Evolutionary conservation across 2,797 vertebrate species (phyloP).

Genomic region (Sebastes matsubarae): DNA sequence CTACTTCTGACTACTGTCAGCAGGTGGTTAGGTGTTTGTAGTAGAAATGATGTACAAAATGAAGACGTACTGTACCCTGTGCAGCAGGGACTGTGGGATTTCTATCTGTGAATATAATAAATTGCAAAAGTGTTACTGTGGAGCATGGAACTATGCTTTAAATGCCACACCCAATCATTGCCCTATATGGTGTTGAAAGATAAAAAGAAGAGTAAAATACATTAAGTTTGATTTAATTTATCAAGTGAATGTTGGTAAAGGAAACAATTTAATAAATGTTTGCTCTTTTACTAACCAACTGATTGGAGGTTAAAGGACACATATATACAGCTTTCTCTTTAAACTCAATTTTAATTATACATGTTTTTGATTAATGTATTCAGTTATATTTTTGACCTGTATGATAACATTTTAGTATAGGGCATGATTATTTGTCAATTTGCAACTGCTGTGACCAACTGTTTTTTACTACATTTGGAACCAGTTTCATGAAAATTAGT

Average conservation of each 20-base stretch:
- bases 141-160: background rate
- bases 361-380: background rate
- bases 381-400: too few relatives aligned
- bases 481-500: background rate
- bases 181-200: background rate
- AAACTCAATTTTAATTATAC: background rate
- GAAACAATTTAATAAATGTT: background rate
- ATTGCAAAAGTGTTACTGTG: background rate
- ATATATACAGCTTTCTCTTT: background rate
- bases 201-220: background rate
- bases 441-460: background rate
- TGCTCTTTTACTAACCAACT: background rate
- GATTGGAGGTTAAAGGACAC: background rate
- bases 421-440: background rate
- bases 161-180: background rate
- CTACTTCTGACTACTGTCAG: conserved; percentile 19
- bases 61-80: background rate
- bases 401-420: background rate
- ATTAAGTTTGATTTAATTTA: background rate
- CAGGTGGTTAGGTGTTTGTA: conserved; percentile 27
- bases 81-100: background rate
- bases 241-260: background rate
- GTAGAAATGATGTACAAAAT: conserved; percentile 4
- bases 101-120: background rate
- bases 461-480: background rate